Percentiles rank a stretch among this genome's conserved stretches.
phyloP scores from a whole-genome alignment of 2,888 invertebrate genomes.

The Drosophila acutilabella region DNA sequence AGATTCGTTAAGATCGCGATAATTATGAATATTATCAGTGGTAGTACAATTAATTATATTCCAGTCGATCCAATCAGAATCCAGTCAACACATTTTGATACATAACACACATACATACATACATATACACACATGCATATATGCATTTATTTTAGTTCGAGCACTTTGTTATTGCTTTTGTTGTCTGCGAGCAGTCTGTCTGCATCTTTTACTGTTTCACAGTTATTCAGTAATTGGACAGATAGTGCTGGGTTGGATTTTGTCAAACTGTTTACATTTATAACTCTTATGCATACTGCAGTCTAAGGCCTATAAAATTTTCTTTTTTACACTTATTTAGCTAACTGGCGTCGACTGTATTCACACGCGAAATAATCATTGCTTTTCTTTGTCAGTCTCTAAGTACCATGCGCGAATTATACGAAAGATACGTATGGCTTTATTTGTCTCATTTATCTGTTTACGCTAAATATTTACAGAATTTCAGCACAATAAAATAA shows the following conservation, averaged over 20 bases:
- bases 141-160: conserved; percentile 73
- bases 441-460: conserved; percentile 43
- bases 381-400: conserved; percentile 15
- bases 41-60: conserved; percentile 29
- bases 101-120: conserved; percentile 38
- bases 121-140: conserved; percentile 30
- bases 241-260: not conserved
- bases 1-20: conserved; percentile 52
- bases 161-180: conserved; percentile 74
- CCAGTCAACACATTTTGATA: conserved; percentile 51
- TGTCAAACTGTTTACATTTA: conserved; percentile 32
- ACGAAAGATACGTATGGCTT: conserved; percentile 5
- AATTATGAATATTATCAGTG: conserved; percentile 35
- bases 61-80: conserved; percentile 51
- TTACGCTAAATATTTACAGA: conserved; percentile 57
- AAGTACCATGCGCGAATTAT: conserved; percentile 15
- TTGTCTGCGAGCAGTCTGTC: conserved; percentile 49
- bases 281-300: conserved; percentile 62
- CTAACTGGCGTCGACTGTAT: conserved; percentile 20
- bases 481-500: conserved; percentile 51
- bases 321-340: conserved; percentile 9
- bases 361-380: conserved; percentile 7
- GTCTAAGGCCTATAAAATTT: conserved; percentile 28
- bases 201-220: conserved; percentile 47
- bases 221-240: conserved; percentile 17